Base-by-base conservation (phyloP, 2,888 invertebrate species). In the Chydorus sphaericus region DNA sequence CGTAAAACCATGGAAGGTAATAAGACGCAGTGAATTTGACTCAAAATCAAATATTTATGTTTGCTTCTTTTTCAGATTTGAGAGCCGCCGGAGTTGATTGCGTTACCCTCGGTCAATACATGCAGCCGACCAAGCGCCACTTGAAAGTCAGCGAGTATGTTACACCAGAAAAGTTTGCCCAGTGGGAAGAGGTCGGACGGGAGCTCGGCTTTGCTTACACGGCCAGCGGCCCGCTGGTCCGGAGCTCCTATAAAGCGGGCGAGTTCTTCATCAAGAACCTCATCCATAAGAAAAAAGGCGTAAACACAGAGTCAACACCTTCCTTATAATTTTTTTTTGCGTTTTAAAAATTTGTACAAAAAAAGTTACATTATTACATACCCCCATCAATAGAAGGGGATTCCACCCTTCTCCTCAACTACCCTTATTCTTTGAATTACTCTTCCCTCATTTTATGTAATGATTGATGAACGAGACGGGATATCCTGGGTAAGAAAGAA, bases 101-200 rank as follows among this genome's bases (percentile, higher is more conserved):
- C 68, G 70, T 99, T 0, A 98, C 98, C 0, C 74, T 98, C 5
- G 98, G 98, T 0, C 98, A 98, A 67, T 98, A 99, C 71, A 98
- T 99, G 96, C 98, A 99, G 69, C 98, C 98, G 0, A 98, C 97
- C 0, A 96, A 92, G 66, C 77, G 85, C 8, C 98, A 98, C 70
- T 74, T 98, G 28, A 90, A 88, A 73, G 77, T 94, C 0, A 82
- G 83, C 44, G 97, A 98, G 69, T 99, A 97, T 73, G 89, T 98
- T 0, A 94, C 93, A 0, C 97, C 97, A 0, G 86, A 85, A 60
- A 92, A 91, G 71, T 98, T 87, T 69, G 76, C 83, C 65, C 73
- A 81, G 55, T 96, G 93, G 93, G 85, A 92, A 69, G 70, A 74
- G 23, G 71, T 81, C 6, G 97, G 96, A 0, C 75, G 79, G 55